Evolutionary conservation across 2,113 vertebrate species (phyloP), one percentile per base, ranked within the genome.

Genomic region (Cheirogaleus medius): DNA sequence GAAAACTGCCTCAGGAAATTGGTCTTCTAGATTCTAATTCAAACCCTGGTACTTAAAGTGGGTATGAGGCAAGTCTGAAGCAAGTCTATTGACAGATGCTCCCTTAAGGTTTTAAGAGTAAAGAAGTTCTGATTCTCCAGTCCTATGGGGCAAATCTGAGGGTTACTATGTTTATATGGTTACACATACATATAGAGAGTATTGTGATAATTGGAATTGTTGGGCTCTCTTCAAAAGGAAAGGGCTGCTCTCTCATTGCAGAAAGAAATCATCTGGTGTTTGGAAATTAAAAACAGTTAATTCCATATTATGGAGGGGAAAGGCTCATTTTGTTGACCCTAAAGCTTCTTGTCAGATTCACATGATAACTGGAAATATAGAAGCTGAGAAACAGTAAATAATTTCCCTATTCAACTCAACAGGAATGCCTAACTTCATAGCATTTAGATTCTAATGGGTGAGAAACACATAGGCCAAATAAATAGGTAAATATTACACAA

Each of bases 361-460:
- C 63, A 32, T 52, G 27, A 66, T 54, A 95, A 47, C 6, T 76
- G 8, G 17, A 92, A 52, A 87, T 69, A 81, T 32, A 32, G 37
- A 97, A 77, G 42, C 20, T 90, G 52, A 44, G 44, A 82, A 94
- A 92, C 12, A 84, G 42, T 34, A 87, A 95, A 49, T 89, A 68
- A 77, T 52, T 95, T 90, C 37, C 20, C 32, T 58, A 11, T 76
- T 52, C 20, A 80, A 80, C 21, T 80, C 12, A 42, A 73, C 21
- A 77, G 60, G 64, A 94, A 76, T 29, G n/a, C 23, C 29, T 54
- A 60, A 66, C 39, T 6, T 76, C 20, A n/a, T 9, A 4, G 0
- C 34, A 84, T 6, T 80, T 90, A 74, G 42, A 56, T 87, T 73
- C 27, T 78, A 82, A 83, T n/a, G 42, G 21, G 6, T 27, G 4